These are phyloP conservation scores for Gallinago nigripennis DNA, from an alignment of 2,797 vertebrate species.

Conservation along the genomic window DNA sequence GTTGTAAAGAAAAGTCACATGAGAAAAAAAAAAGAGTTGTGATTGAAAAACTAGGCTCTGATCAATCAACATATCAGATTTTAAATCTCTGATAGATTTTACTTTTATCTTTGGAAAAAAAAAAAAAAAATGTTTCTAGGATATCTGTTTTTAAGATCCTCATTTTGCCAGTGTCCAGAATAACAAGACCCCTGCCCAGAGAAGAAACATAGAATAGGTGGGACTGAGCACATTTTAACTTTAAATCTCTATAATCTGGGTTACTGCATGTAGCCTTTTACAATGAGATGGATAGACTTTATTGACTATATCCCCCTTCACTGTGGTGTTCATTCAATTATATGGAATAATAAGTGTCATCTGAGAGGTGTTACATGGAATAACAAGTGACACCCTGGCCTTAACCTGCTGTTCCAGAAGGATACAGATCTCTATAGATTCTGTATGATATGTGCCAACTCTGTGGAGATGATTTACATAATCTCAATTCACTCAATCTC, in stretches of 20 bases:
- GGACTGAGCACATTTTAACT: background rate
- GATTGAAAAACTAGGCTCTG: background rate
- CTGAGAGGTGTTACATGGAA: background rate
- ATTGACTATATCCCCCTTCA: background rate
- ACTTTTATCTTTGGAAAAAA: background rate
- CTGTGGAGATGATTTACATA: background rate
- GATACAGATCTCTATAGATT: background rate
- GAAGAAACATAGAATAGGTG: background rate
- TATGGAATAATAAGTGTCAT: background rate
- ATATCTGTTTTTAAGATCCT: background rate
- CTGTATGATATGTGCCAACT: background rate
- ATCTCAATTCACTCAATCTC: background rate
- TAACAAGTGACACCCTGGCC: background rate
- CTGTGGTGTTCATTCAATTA: background rate
- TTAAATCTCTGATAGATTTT: background rate
- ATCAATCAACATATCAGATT: background rate
- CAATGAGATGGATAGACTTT: background rate
- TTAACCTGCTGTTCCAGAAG: background rate
- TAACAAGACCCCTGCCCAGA: background rate
- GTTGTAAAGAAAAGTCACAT: background rate
- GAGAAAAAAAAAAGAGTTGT: background rate
- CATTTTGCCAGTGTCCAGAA: background rate
- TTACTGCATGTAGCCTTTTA: background rate
- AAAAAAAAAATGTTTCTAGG: background rate
- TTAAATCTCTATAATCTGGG: background rate